Base-by-base conservation (phyloP, 2,888 invertebrate genomes). In the Plemyria rubiginata region DNA sequence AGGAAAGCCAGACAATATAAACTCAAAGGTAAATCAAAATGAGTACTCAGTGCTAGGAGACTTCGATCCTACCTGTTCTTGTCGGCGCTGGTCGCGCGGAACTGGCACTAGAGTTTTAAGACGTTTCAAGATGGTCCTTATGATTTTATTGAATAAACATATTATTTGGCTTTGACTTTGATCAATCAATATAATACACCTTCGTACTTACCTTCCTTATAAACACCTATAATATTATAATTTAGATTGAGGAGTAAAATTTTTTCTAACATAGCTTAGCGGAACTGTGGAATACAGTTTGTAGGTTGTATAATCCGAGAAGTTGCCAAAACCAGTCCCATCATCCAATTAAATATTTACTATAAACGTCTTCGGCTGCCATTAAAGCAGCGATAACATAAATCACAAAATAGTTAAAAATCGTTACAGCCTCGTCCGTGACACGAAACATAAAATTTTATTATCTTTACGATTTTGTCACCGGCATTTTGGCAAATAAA, bases 341-440 rank as follows among this genome's bases (percentile, higher is more conserved):
- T 62, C 68, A 71, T 76, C 81, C 78, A 81, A 81, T 85, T 81
- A 85, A 80, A 80, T 75, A 78, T 78, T 79, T 73, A 74, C 76
- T 77, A 78, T 79, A 74, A 78, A 74, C 73, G 76, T 73, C 72
- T 72, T 74, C 68, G 73, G 70, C 70, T 71, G 72, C 77, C 81
- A 80, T 84, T 83, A 84, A 79, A 79, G 67, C 74, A 73, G 66
- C 65, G 70, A 80, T 85, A 81, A 76, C 70, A 82, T 84, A 83
- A 84, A 80, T 84, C 83, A 82, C 77, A 73, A 68, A 77, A 79
- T 80, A 80, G 77, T 84, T 82, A 80, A 79, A 80, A 79, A 83
- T 80, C 78, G 74, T 79, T 75, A 75, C 74, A 77, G 73, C 77
- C 78, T 80, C 72, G 75, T 76, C 79, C 73, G 73, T 74, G 78